Evolutionary conservation across 2,888 invertebrate genomes (phyloP).

Genomic region (Archips crataeganus): DNA sequence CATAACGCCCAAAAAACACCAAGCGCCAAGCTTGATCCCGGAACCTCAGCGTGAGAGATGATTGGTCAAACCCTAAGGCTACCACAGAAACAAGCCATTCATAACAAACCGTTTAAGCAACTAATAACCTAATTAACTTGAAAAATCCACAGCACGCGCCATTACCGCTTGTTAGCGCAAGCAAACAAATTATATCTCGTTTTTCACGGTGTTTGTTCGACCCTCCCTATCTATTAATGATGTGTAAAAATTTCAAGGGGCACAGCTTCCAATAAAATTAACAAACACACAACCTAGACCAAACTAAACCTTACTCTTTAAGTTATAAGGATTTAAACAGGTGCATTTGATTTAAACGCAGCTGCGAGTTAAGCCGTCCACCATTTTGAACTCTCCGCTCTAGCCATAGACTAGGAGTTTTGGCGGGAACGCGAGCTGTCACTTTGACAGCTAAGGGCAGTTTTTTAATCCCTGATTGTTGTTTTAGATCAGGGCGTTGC

Average conservation of each 20-base stretch:
- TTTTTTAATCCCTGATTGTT: slow-evolving; percentile 72
- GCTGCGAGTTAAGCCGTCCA: slow-evolving; percentile 26
- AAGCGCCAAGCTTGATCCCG: too few relatives aligned
- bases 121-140: slow-evolving; percentile 15
- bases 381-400: slow-evolving; percentile 36
- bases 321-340: background rate
- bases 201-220: slow-evolving; percentile 76
- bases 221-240: slow-evolving; percentile 68
- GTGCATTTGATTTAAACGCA: slow-evolving; percentile 20
- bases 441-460: slow-evolving; percentile 74
- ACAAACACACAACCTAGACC: background rate
- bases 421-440: slow-evolving; percentile 72
- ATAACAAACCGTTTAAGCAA: background rate
- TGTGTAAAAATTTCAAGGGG: slow-evolving; percentile 68
- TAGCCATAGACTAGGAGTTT: slow-evolving; percentile 22
- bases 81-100: too few relatives aligned
- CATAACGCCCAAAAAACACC: too few relatives aligned
- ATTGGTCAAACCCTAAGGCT: too few relatives aligned
- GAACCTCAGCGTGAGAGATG: too few relatives aligned
- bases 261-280: slow-evolving; percentile 52
- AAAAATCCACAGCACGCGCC: slow-evolving; percentile 39
- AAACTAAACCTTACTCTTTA: slow-evolving; percentile 11
- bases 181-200: slow-evolving; percentile 69
- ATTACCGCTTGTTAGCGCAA: slow-evolving; percentile 40
- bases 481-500: slow-evolving; percentile 57